Evolutionary conservation across 2,888 invertebrate genomes (phyloP).

Genomic region (Stegophylla sp.): DNA sequence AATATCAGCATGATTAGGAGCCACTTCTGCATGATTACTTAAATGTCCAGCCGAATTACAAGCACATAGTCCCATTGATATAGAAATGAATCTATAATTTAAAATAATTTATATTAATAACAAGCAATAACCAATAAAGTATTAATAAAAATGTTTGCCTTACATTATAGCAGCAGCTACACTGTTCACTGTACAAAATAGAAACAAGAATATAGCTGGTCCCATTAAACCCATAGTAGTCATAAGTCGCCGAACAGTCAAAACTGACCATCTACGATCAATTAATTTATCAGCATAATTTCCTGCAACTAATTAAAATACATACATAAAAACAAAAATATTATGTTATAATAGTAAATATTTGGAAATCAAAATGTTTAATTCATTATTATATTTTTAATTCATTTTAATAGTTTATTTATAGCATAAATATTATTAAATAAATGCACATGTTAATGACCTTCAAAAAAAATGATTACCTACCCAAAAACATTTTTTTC

Average conservation of each 20-base stretch:
- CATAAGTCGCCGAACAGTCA: slow-evolving; percentile 76
- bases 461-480: too few relatives aligned
- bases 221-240: slow-evolving; percentile 76
- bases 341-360: too few relatives aligned
- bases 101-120: slow-evolving; percentile 8
- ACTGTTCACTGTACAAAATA: slow-evolving; percentile 76
- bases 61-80: slow-evolving; percentile 78
- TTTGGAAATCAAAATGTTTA: too few relatives aligned
- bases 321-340: too few relatives aligned
- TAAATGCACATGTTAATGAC: too few relatives aligned
- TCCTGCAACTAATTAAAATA: slow-evolving; percentile 69
- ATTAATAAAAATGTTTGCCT: slow-evolving; percentile 63
- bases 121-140: too few relatives aligned
- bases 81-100: slow-evolving; percentile 71
- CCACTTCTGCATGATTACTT: slow-evolving; percentile 79
- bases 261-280: slow-evolving; percentile 71
- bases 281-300: slow-evolving; percentile 76
- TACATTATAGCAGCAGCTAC: slow-evolving; percentile 74
- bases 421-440: too few relatives aligned
- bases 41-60: slow-evolving; percentile 79
- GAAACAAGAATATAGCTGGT: slow-evolving; percentile 75
- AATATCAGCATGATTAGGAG: slow-evolving; percentile 78
- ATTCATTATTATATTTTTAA: too few relatives aligned
- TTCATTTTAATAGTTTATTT: too few relatives aligned
- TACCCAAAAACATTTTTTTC: too few relatives aligned